Conservation (phyloP, 1,140 invertebrate species). For the Lepidurus packardi region DNA sequence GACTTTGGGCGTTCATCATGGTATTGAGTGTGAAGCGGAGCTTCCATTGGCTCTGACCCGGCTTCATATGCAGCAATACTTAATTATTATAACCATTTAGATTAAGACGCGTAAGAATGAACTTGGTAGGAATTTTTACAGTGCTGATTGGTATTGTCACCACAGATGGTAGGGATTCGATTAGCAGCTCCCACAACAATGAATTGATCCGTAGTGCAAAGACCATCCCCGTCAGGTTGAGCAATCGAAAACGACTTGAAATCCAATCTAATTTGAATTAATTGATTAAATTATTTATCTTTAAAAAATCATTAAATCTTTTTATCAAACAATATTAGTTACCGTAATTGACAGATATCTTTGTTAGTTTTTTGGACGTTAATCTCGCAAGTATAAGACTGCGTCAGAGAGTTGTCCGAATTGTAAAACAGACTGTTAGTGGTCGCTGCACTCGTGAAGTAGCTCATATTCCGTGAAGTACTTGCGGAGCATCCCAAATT, state of each 20-base stretch:
- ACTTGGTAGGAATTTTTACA: slow-evolving; percentile 43
- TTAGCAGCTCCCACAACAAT: slow-evolving; percentile 60
- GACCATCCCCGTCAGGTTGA: slow-evolving; percentile 64
- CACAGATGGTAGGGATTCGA: slow-evolving; percentile 65
- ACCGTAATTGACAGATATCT: slow-evolving; percentile 57
- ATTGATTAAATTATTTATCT: no score
- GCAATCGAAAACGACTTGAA: slow-evolving; percentile 65
- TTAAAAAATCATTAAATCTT: no score
- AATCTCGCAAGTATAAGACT: slow-evolving; percentile 52
- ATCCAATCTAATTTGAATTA: slow-evolving; percentile 53
- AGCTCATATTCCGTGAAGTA: not conserved
- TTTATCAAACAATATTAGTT: not conserved
- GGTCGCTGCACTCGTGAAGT: slow-evolving; percentile 55
- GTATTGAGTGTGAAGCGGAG: slow-evolving; percentile 25
- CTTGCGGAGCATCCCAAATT: not conserved
- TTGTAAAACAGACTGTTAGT: slow-evolving; percentile 45
- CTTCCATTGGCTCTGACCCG: not conserved
- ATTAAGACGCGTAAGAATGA: not conserved
- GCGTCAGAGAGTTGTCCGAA: slow-evolving; percentile 43
- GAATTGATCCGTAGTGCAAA: slow-evolving; percentile 63
- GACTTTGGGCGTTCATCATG: slow-evolving; percentile 40
- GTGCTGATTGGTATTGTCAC: slow-evolving; percentile 72
- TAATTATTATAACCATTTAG: slow-evolving; percentile 23
- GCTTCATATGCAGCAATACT: slow-evolving; percentile 18
- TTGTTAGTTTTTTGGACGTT: slow-evolving; percentile 54